These are phyloP conservation scores for Triplophysa rosa DNA, from an alignment of 2,113 vertebrate genomes.

Conservation along the genomic window DNA sequence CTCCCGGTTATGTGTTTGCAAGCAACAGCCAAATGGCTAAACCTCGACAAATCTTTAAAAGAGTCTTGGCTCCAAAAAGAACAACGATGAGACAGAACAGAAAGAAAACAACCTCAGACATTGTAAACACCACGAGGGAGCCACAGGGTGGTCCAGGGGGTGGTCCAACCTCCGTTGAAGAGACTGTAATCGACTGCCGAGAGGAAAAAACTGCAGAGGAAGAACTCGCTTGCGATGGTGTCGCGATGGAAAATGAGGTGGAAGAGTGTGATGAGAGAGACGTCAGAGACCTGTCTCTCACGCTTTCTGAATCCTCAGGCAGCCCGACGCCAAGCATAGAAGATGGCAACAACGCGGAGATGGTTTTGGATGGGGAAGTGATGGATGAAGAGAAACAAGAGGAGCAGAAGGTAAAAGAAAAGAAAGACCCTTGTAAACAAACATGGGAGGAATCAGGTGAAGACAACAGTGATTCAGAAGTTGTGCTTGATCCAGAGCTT, in stretches of 20 bases:
- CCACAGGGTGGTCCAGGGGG: neutral
- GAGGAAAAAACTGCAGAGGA: neutral
- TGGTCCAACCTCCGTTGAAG: neutral
- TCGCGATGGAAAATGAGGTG: conserved; percentile 23
- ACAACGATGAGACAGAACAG: neutral
- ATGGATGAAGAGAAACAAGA: neutral
- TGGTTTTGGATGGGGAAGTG: neutral
- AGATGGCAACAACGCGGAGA: conserved; percentile 28
- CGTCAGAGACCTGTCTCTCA: conserved; percentile 44
- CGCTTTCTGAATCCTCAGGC: conserved; percentile 58
- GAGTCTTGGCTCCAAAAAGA: neutral
- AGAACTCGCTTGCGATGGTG: conserved; percentile 10
- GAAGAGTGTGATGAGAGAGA: conserved; percentile 13
- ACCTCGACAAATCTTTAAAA: neutral
- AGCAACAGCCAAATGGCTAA: neutral
- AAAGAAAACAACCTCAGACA: neutral
- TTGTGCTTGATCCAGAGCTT: conserved; percentile 77
- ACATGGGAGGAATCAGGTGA: conserved; percentile 68
- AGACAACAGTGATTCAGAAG: conserved; percentile 74
- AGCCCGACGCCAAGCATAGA: conserved; percentile 48
- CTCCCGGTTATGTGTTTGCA: conserved; percentile 32
- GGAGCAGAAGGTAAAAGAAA: neutral
- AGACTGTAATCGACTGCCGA: neutral
- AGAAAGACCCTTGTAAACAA: neutral
- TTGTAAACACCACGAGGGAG: neutral